phyloP scores from a whole-genome alignment of 1,140 invertebrate species.

The Cataglyphis hispanica region DNA sequence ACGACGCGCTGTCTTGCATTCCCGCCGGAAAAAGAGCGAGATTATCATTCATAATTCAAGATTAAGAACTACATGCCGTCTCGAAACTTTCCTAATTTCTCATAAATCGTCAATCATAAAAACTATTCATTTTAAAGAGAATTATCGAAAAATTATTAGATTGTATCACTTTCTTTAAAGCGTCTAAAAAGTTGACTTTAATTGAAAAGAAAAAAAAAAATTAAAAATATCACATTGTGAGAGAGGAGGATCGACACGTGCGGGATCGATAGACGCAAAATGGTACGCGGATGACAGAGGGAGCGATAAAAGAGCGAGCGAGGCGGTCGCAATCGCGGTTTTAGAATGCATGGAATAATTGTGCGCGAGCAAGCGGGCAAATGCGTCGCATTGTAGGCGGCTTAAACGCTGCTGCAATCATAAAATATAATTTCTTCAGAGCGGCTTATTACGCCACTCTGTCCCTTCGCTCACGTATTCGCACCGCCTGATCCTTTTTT shows the following conservation, averaged over 20 bases:
- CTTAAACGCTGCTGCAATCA: conserved; percentile 77
- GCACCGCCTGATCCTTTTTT: conserved; percentile 57
- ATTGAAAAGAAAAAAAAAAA: conserved; percentile 11
- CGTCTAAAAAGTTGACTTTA: background rate
- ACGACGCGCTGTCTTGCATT: conserved; percentile 45
- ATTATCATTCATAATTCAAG: conserved; percentile 47
- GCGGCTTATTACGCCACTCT: conserved; percentile 71
- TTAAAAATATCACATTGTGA: background rate
- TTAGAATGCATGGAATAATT: conserved; percentile 83
- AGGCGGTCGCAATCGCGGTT: conserved; percentile 77
- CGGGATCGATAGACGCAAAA: conserved; percentile 40
- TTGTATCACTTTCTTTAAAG: background rate
- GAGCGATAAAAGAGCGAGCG: conserved; percentile 42
- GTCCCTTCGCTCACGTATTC: conserved; percentile 28
- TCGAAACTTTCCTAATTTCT: background rate
- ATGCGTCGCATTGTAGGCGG: conserved; percentile 69
- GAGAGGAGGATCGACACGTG: background rate
- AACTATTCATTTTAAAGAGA: background rate
- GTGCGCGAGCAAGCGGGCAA: conserved; percentile 54
- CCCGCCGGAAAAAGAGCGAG: background rate
- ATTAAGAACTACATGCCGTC: background rate
- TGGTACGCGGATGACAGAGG: background rate
- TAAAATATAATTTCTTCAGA: conserved; percentile 80
- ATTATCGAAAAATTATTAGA: conserved; percentile 5
- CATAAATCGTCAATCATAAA: background rate